phyloP scores from a whole-genome alignment of 2,797 vertebrate genomes.

The Pteronotus mesoamericanus region DNA sequence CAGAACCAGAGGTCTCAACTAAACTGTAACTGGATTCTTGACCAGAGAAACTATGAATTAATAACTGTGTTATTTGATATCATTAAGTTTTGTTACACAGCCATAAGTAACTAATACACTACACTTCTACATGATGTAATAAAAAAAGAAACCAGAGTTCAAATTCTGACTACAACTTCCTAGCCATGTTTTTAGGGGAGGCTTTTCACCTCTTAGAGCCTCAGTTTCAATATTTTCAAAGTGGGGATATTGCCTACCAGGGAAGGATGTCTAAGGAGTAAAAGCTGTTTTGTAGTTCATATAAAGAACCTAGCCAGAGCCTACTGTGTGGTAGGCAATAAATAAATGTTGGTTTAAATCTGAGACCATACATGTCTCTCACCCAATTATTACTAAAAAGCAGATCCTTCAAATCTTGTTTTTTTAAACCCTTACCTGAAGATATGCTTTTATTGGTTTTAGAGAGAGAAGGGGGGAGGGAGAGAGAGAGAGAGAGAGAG shows the following conservation, averaged over 20 bases:
- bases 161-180: neutral
- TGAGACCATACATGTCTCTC: neutral
- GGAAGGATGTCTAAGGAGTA: neutral
- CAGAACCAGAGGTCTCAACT: neutral
- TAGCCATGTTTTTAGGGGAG: neutral
- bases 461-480: neutral
- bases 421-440: neutral
- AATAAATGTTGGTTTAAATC: conserved; percentile 7
- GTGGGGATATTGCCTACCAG: neutral
- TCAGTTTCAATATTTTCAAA: conserved; percentile 11
- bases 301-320: neutral
- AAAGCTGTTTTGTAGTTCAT: neutral
- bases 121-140: neutral
- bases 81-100: neutral
- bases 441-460: neutral
- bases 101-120: neutral
- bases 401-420: neutral
- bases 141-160: conserved; percentile 19
- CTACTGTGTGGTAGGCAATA: neutral
- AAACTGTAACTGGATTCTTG: neutral
- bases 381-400: neutral
- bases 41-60: neutral
- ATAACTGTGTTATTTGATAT: neutral
- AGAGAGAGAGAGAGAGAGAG: no score
- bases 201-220: neutral